Conservation (phyloP, 2,888 invertebrate genomes). For the Scaptomyza parva region DNA sequence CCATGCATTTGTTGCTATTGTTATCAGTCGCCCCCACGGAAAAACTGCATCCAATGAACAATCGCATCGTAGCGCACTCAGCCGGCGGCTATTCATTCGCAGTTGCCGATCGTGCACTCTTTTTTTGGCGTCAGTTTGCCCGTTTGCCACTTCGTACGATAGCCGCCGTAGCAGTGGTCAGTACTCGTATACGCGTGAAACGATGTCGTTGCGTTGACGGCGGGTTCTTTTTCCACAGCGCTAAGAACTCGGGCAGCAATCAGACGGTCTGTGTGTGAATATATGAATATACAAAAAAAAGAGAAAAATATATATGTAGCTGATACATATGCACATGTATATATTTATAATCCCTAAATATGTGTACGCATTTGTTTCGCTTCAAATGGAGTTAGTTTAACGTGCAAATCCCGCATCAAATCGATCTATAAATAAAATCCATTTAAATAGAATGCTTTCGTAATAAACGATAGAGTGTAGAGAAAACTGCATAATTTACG, state of each 20-base stretch:
- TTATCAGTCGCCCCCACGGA: conserved; percentile 30
- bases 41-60: conserved; percentile 27
- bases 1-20: conserved; percentile 14
- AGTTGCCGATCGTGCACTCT: conserved; percentile 33
- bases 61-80: conserved; percentile 34
- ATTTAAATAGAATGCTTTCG: conserved; percentile 63
- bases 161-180: conserved; percentile 44
- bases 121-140: conserved; percentile 38
- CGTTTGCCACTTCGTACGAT: conserved; percentile 14
- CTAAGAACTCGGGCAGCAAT: conserved; percentile 54
- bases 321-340: conserved; percentile 9
- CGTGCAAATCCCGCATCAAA: conserved; percentile 44
- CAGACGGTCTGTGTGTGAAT: conserved; percentile 50
- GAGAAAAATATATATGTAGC: conserved; percentile 18
- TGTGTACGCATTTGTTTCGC: conserved; percentile 9
- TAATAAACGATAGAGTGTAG: conserved; percentile 46
- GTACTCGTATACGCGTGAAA: conserved; percentile 74
- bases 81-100: conserved; percentile 27
- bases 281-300: conserved; percentile 13
- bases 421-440: conserved; percentile 61
- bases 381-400: conserved; percentile 54
- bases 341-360: conserved; percentile 12
- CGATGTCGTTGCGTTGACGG: conserved; percentile 79
- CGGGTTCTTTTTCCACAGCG: conserved; percentile 52
- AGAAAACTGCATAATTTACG: conserved; percentile 27